A percentile compares a stretch with the other conserved stretches of the same genome.
These are phyloP conservation scores for Microcaecilia unicolor DNA, from an alignment of 2,797 vertebrate species.

Conservation along the genomic window DNA sequence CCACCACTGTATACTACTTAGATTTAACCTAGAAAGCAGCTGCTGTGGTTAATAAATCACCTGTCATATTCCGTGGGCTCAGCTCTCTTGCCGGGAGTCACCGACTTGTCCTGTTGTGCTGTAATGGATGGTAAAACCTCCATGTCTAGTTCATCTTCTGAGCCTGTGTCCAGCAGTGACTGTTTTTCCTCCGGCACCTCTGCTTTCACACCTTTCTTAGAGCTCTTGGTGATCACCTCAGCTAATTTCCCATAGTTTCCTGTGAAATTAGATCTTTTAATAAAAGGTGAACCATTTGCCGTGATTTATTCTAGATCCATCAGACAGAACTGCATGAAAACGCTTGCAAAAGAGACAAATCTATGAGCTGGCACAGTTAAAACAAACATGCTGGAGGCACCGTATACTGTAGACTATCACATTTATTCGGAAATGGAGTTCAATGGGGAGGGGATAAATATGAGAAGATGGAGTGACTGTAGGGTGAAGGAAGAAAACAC, in stretches of 20 bases:
- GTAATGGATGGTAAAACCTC: slow-evolving; percentile 30
- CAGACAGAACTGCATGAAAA: no score
- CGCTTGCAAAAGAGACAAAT: no score
- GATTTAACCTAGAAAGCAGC: no score
- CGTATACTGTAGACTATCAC: no score
- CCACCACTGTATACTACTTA: no score
- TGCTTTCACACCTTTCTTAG: slow-evolving; percentile 42
- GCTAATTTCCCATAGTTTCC: slow-evolving; percentile 77
- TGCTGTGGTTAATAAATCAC: no score
- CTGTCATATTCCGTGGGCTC: slow-evolving; percentile 70
- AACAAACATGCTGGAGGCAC: no score
- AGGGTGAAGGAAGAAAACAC: no score
- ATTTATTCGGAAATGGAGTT: no score
- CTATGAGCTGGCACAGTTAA: no score
- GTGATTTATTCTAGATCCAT: not conserved
- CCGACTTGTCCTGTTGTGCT: slow-evolving; percentile 41
- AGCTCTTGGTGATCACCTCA: slow-evolving; percentile 41
- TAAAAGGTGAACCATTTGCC: not conserved
- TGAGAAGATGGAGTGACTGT: no score
- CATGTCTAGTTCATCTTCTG: slow-evolving; percentile 29
- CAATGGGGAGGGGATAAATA: no score
- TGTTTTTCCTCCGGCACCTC: slow-evolving; percentile 40
- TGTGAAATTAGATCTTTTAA: slow-evolving; percentile 14
- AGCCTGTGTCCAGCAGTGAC: slow-evolving; percentile 33
- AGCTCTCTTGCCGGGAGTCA: slow-evolving; percentile 54